Evolutionary conservation across 2,113 vertebrate species (phyloP), one percentile per base, ranked within the genome.

Genomic region (Perca fluviatilis): DNA sequence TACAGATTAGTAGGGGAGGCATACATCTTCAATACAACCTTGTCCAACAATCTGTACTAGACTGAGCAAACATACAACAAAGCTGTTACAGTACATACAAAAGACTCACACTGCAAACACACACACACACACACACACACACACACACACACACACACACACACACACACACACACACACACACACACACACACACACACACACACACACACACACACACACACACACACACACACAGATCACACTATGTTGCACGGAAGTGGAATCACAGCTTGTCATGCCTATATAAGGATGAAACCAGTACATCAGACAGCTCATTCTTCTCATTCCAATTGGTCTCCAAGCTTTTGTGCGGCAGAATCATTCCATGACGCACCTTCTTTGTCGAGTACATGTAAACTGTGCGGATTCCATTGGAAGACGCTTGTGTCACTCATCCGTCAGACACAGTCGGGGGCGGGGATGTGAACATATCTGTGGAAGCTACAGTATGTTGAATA

Each of bases 261-360:
- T 50, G 60, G 69, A 78, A 33, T 82, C 67, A 70, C 72, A 82
- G 84, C 78, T 74, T 87, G 66, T 57, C 67, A 79, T 93, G 92
- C 23, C 92, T 89, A 93, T 91, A 92, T 93, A 92, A 92, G 92
- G 92, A 88, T 84, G 75, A 77, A 86, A 89, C 74, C 47, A 67
- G 64, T 33, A 61, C 89, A 89, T 69, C 72, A 51, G 70, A 81
- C 67, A 77, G 74, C 86, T 86, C 88, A 86, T 88, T 72, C 74
- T 63, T 76, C 81, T 74, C 68, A 2, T 84, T 88, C 77, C 67
- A 61, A 94, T 91, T 88, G 88, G 89, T 87, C 84, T 79, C 67
- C 51, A 43, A 73, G 81, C 76, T 81, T 92, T 70, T 91, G 85
- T 88, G 82, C 54, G 77, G 78, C 75, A 89, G 75, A 84, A 88